A percentile compares a stretch with the other conserved stretches of the same genome.
These are phyloP conservation scores for Lichenostomus cassidix DNA, from an alignment of 2,113 vertebrate species.

Conservation along the genomic window DNA sequence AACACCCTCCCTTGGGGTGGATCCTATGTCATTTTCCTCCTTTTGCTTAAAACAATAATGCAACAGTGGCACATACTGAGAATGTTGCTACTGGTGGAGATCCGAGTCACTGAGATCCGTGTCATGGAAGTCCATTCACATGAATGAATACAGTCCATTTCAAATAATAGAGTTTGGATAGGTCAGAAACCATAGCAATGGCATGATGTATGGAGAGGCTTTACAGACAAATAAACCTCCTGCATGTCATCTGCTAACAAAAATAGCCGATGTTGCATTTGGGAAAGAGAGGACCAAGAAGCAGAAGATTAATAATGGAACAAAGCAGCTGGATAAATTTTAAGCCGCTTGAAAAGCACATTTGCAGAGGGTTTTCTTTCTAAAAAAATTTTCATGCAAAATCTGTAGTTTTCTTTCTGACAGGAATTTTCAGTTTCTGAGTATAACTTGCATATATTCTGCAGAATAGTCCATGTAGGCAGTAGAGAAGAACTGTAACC, in stretches of 20 bases:
- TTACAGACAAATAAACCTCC: neutral
- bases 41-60: neutral
- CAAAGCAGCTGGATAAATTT: neutral
- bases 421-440: neutral
- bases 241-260: neutral
- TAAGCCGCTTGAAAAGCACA: neutral
- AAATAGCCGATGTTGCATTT: slow-evolving; percentile 28
- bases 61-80: neutral
- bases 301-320: slow-evolving; percentile 6
- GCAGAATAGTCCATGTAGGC: neutral
- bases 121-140: neutral
- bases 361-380: neutral
- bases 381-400: neutral
- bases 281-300: neutral
- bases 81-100: neutral
- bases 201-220: neutral
- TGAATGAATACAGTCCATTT: neutral
- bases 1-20: neutral
- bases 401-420: neutral
- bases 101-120: neutral
- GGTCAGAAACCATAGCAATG: neutral
- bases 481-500: neutral
- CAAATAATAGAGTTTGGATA: neutral
- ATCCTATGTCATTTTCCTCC: neutral
- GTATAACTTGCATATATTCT: neutral